Evolutionary conservation across 1,140 invertebrate species (phyloP).

Genomic region (Druon quercuslanigerum): DNA sequence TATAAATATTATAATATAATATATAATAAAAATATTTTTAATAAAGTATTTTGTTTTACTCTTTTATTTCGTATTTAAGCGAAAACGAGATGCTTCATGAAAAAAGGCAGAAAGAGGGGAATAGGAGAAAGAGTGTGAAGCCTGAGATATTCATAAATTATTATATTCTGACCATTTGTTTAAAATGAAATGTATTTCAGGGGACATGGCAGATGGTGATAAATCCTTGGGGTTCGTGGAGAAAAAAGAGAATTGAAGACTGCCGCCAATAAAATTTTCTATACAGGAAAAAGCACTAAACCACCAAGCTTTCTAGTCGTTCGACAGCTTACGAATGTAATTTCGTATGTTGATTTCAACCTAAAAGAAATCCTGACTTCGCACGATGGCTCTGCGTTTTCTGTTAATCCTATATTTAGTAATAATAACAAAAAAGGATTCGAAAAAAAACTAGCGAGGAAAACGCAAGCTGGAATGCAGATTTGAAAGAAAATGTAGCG

Average conservation of each 20-base stretch:
- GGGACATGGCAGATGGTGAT: slow-evolving; percentile 45
- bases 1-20: no score
- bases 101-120: no score
- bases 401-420: neutral
- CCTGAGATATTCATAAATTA: no score
- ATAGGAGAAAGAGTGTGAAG: no score
- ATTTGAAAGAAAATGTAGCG: neutral
- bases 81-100: no score
- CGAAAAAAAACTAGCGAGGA: neutral
- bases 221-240: slow-evolving; percentile 48
- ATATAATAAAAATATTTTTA: no score
- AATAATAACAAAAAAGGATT: neutral
- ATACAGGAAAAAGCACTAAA: slow-evolving; percentile 43
- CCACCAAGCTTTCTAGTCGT: slow-evolving; percentile 60
- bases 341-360: slow-evolving; percentile 29
- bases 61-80: no score
- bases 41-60: no score
- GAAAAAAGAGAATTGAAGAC: slow-evolving; percentile 47
- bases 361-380: slow-evolving; percentile 25
- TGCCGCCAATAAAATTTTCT: slow-evolving; percentile 20
- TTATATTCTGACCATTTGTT: no score
- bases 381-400: neutral
- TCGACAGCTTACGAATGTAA: slow-evolving; percentile 33
- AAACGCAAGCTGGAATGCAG: neutral
- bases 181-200: slow-evolving; percentile 40